Base-by-base conservation (phyloP, 2,888 invertebrate species). In the Chelonus formosanus region DNA sequence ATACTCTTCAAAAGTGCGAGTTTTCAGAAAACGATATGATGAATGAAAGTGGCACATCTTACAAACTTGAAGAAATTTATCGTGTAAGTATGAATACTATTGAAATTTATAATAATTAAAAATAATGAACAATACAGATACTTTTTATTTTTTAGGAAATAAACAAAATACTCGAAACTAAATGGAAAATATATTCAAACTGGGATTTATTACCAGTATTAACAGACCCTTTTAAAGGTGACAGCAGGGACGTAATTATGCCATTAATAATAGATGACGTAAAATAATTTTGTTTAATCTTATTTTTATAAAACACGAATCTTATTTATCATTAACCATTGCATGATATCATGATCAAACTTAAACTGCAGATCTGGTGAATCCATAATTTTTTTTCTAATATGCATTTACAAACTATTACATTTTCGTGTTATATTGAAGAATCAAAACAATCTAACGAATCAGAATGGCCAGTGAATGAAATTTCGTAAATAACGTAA, bases 161-260 rank as follows among this genome's bases (percentile, higher is more conserved):
- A 55, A 87, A 86, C 70, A 82, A 85, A 68, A 87, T 87, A 71
- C 83, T 90, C 73, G 86, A 87, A 48, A 84, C 85, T 68, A 81
- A 84, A 45, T 90, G 90, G 90, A 84, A 85, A 70, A 88, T 88
- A 7, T 70, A 88, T 63, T 83, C 81, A 55, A 84, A 85, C 67
- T 78, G 83, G 36, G 85, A 88, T 69, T 81, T 90, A 67, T 88
- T 89, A 73, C 85, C 86, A 54, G 88, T 88, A 43, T 84, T 89
- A 71, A 84, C 85, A 73, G 84, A 86, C 79, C 86, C 88, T 34
- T 80, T 83, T 60, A 82, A 79, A 8, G 87, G 87, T 47, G 87
- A 88, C 75, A 88, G 88, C 57, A 87, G 88, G 76, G 88, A 88
- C 78, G 88, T 87, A 75, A 84, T 89, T 73, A 84, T 88, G 84